Evolutionary conservation across 2,113 vertebrate species (phyloP), one percentile per base, ranked within the genome.

Genomic region (Larimichthys crocea): DNA sequence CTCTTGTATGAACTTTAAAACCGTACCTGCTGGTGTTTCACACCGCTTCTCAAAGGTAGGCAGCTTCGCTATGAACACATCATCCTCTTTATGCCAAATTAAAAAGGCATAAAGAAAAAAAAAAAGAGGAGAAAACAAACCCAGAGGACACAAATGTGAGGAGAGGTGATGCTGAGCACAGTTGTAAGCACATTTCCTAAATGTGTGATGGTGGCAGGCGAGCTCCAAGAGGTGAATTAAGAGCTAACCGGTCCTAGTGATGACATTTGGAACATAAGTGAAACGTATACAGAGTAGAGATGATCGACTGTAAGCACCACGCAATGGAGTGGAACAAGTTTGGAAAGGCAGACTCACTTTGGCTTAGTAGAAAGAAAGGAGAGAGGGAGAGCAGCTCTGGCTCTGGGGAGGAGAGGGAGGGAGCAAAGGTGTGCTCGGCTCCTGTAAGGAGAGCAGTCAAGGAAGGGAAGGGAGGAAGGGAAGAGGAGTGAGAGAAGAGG

Each of bases 31-130:
- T 76, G 95, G 90, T 56, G 96, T 95, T 64, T 97, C 96, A 96
- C 93, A 96, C 85, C 94, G 94, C 92, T 96, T 98, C 96, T 96
- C 96, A 96, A 96, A 95, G 91, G 96, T 94, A 83, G 96, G 95
- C 94, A 96, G 96, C 92, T 95, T 97, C 65, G 89, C 94, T 95
- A 96, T 92, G 90, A 97, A 97, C 93, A 95, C 88, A 95, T 96
- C 96, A 83, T 96, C 95, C 84, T 98, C 97, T 97, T 96, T 93
- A 93, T 84, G 89, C 94, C 95, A 94, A 89, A 92, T 83, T 71
- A 81, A 86, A 86, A 76, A 74, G 73, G 71, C 72, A 74, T 29
- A 76, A 70, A 66, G 72, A 66, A 63, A 35, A 35, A 35, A 69
- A 79, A 61, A 65, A 60, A 40, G 63, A 83, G 74, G 79, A 86